A percentile compares a stretch with the other conserved stretches of the same genome.
phyloP scores from a whole-genome alignment of 1,140 invertebrate genomes.

The Coptotermes formosanus region DNA sequence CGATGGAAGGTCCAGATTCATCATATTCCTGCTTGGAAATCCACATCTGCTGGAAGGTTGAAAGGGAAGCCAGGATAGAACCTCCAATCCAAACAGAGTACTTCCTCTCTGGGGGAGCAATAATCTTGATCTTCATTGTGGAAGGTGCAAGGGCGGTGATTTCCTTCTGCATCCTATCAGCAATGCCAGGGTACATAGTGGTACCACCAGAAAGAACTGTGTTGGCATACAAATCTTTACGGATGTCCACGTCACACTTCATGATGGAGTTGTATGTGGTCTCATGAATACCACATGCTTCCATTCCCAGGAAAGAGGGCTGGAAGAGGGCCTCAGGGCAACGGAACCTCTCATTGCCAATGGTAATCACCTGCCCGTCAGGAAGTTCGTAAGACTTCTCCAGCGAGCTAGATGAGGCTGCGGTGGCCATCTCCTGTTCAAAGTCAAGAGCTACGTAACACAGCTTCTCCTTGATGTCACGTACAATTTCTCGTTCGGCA shows the following conservation, averaged over 20 bases:
- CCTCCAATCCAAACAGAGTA: slow-evolving; percentile 86
- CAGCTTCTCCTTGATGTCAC: slow-evolving; percentile 92
- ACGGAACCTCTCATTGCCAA: slow-evolving; percentile 95
- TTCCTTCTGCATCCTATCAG: slow-evolving; percentile 76
- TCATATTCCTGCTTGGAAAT: slow-evolving; percentile 96
- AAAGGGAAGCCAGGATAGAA: slow-evolving; percentile 80
- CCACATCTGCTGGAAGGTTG: slow-evolving; percentile 94
- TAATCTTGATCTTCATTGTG: slow-evolving; percentile 81
- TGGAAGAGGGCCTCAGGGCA: slow-evolving; percentile 97
- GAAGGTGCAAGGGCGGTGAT: slow-evolving; percentile 71
- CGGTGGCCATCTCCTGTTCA: slow-evolving; percentile 93
- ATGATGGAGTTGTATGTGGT: slow-evolving; percentile 97
- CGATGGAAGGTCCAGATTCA: slow-evolving; percentile 90
- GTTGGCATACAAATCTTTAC: slow-evolving; percentile 94
- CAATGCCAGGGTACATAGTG: slow-evolving; percentile 94
- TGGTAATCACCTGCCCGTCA: slow-evolving; percentile 95
- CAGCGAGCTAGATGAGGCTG: slow-evolving; percentile 84
- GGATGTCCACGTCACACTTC: slow-evolving; percentile 94
- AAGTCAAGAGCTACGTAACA: slow-evolving; percentile 91
- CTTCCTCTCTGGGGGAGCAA: slow-evolving; percentile 81
- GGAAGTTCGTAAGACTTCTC: slow-evolving; percentile 94
- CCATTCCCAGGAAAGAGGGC: slow-evolving; percentile 93
- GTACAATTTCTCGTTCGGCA: slow-evolving; percentile 93
- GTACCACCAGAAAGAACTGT: slow-evolving; percentile 94
- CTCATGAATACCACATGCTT: slow-evolving; percentile 91